Base-by-base conservation (phyloP, 1,140 invertebrate genomes). In the Lasioglossum albipes region DNA sequence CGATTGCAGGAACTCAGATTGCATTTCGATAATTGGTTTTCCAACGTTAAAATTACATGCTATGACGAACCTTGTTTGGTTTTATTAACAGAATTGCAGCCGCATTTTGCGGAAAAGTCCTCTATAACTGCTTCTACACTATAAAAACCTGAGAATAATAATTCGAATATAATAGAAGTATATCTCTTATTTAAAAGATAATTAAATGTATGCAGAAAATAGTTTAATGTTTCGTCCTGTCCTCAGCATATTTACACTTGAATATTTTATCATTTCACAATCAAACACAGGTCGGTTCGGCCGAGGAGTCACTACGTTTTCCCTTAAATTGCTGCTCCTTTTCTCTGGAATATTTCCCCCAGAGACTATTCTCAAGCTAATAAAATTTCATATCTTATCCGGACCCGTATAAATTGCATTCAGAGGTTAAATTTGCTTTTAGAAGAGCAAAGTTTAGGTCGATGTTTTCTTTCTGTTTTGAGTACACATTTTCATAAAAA, bases 361-460 rank as follows among this genome's bases (percentile, higher is more conserved):
- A 36, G 18, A 57, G 67, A 54, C 22, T 54, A 20, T 18, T 10
- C 16, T 7, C 2, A 52, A 12, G 42, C 27, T 49, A 42, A 61
- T 77, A 62, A 78, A 78, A 64, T 71, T 77, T 62, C 20, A 70
- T 70, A 71, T 49, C 22, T n/a, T 36, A n/a, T 52, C 45, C 18
- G 16, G 10, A 42, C 27, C 27, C n/a, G 9, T 20, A 57, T 12
- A 77, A 70, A 61, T 41, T 45, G 57, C 20, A 27, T 6, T 16
- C 27, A 27, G 49, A 45, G 20, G 31, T 71, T 57, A 45, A 7
- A 66, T 52, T 67, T 18, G 36, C 49, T 42, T 45, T 16, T 3
- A 36, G 3, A 27, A 36, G n/a, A 36, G 6, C 1, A 16, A 49
- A 67, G 9, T 76, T 59, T 9, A 22, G 22, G 16, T n/a, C 18